These are phyloP conservation scores for Oophaga sylvatica DNA, from an alignment of 2,797 vertebrate genomes.

Conservation along the genomic window DNA sequence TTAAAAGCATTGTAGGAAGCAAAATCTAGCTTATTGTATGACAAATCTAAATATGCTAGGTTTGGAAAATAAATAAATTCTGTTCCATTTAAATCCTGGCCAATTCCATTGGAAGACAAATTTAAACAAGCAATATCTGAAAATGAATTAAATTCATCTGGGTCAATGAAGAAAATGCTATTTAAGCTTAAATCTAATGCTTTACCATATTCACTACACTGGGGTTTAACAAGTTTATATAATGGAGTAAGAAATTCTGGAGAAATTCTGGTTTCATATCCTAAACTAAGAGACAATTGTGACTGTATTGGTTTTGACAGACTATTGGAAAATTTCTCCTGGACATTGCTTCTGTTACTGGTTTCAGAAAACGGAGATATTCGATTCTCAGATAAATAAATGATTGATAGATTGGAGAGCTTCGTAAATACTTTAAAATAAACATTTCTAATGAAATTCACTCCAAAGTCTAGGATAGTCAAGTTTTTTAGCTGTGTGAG, in stretches of 20 bases:
- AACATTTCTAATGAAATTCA: slow-evolving; percentile 72
- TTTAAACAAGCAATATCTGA: slow-evolving; percentile 80
- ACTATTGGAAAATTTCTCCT: slow-evolving; percentile 48
- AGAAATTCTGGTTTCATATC: slow-evolving; percentile 57
- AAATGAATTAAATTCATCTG: slow-evolving; percentile 74
- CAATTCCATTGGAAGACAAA: slow-evolving; percentile 81
- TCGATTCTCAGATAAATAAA: slow-evolving; percentile 83
- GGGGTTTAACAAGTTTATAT: slow-evolving; percentile 69
- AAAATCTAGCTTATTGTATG: slow-evolving; percentile 79
- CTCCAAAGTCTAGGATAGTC: slow-evolving; percentile 66
- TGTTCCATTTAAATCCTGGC: slow-evolving; percentile 75
- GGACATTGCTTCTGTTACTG: neutral
- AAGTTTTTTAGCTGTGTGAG: slow-evolving; percentile 69
- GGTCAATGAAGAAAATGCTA: slow-evolving; percentile 80
- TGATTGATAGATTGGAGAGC: slow-evolving; percentile 70
- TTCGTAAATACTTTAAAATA: slow-evolving; percentile 72
- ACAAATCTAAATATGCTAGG: slow-evolving; percentile 82
- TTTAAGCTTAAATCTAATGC: slow-evolving; percentile 81
- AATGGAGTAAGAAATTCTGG: slow-evolving; percentile 62
- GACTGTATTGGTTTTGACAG: neutral
- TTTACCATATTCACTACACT: slow-evolving; percentile 76
- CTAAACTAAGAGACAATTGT: slow-evolving; percentile 27
- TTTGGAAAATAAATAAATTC: slow-evolving; percentile 75
- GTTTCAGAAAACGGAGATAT: slow-evolving; percentile 69
- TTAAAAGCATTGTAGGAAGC: slow-evolving; percentile 75